Percentiles rank a stretch among this genome's conserved stretches.
Evolutionary conservation across 2,113 vertebrate species (phyloP).

Genomic region (Pitta sordida): DNA sequence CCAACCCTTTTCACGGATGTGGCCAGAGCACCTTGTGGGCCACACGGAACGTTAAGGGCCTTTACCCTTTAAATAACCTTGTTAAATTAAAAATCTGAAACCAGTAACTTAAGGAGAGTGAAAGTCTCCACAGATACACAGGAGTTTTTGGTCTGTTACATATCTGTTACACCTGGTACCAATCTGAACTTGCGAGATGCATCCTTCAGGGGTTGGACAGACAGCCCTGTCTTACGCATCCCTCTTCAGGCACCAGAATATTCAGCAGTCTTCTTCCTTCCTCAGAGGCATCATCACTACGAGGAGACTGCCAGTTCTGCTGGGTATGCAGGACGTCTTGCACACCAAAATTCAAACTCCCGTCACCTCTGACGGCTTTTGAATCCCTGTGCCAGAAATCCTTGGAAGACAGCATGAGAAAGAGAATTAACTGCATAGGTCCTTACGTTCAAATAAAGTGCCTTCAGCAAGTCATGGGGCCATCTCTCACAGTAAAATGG

Average conservation of each 20-base stretch:
- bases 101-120: not conserved
- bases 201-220: not conserved
- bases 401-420: not conserved
- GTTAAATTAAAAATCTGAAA: not conserved
- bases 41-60: rapidly evolving
- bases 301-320: not conserved
- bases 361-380: not conserved
- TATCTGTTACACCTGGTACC: not conserved
- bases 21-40: too few relatives aligned
- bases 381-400: not conserved
- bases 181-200: rapidly evolving
- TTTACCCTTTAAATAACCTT: not conserved
- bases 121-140: not conserved
- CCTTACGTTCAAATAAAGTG: rapidly evolving
- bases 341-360: not conserved
- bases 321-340: rapidly evolving
- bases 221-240: rapidly evolving
- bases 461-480: rapidly evolving
- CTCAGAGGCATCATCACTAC: not conserved
- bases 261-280: not conserved
- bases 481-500: rapidly evolving
- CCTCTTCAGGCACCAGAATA: not conserved
- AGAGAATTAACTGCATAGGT: not conserved
- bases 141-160: not conserved
- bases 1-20: not conserved